phyloP scores from a whole-genome alignment of 2,888 invertebrate species.

The Drosophila pegasa region DNA sequence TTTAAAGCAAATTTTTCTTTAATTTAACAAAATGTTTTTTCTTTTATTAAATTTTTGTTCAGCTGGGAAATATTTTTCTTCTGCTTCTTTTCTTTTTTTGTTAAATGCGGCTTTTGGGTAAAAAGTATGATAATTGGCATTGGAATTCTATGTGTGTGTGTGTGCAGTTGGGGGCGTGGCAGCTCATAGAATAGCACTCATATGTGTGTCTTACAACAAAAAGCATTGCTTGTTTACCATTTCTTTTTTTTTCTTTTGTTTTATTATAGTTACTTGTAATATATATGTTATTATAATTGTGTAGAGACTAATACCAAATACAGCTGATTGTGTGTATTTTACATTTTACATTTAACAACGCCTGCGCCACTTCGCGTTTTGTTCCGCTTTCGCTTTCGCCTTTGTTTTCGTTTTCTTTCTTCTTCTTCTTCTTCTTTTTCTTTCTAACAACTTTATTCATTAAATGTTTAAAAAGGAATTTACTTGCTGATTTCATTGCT shows the following conservation, averaged over 20 bases:
- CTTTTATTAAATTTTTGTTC: not conserved
- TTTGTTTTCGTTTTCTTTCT: not conserved
- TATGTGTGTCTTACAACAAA: slow-evolving; percentile 21
- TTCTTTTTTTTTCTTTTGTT: slow-evolving; percentile 5
- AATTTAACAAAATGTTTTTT: not conserved
- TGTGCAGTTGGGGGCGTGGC: not conserved
- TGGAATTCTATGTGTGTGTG: slow-evolving; percentile 12
- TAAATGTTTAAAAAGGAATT: slow-evolving; percentile 10
- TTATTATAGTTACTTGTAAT: slow-evolving; percentile 16
- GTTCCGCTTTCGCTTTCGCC: no score
- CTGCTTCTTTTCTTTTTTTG: slow-evolving; percentile 1
- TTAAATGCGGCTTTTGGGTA: slow-evolving; percentile 28
- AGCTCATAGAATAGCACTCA: not conserved
- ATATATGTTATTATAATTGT: slow-evolving; percentile 5
- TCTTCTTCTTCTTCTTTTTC: not conserved
- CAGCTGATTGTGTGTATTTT: slow-evolving; percentile 44
- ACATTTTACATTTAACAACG: slow-evolving; percentile 20
- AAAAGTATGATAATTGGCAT: slow-evolving; percentile 38
- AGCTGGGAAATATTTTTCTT: slow-evolving; percentile 3
- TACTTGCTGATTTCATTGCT: slow-evolving; percentile 16
- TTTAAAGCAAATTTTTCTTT: not conserved
- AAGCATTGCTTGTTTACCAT: slow-evolving; percentile 15
- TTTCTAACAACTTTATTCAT: not conserved
- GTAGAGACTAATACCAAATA: slow-evolving; percentile 37
- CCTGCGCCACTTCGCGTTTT: not conserved